Evolutionary conservation across 2,888 invertebrate genomes (phyloP).

Genomic region (Conus canariensis): DNA sequence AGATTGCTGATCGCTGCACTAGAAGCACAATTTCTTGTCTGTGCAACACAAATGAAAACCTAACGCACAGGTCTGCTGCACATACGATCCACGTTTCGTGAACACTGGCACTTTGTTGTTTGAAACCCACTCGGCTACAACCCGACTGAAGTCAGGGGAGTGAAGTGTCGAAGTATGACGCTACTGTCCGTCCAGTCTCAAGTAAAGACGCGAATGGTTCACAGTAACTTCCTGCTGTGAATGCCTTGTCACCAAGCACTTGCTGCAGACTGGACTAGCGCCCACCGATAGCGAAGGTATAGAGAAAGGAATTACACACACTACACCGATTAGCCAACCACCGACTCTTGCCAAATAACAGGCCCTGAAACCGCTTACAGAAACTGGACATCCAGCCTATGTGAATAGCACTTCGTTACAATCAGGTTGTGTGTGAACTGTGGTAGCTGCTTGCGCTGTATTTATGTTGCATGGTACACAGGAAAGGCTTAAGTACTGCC

Average conservation of each 20-base stretch:
- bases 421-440: no score
- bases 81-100: background rate
- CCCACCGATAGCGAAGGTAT: background rate
- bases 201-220: background rate
- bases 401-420: background rate
- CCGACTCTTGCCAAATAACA: background rate
- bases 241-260: background rate
- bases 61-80: no score
- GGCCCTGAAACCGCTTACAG: background rate
- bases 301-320: background rate
- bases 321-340: background rate
- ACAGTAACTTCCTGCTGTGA: background rate
- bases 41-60: no score
- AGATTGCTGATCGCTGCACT: no score
- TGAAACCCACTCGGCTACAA: background rate
- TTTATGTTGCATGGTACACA: background rate
- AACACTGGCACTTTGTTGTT: background rate
- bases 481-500: background rate
- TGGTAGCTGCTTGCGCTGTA: background rate
- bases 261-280: background rate
- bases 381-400: background rate
- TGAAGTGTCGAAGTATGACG: background rate
- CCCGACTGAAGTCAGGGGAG: background rate
- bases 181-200: background rate
- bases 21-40: no score